Percentiles rank a stretch among this genome's conserved stretches.
phyloP scores from a whole-genome alignment of 2,797 vertebrate genomes.

The Gallirallus australis region DNA sequence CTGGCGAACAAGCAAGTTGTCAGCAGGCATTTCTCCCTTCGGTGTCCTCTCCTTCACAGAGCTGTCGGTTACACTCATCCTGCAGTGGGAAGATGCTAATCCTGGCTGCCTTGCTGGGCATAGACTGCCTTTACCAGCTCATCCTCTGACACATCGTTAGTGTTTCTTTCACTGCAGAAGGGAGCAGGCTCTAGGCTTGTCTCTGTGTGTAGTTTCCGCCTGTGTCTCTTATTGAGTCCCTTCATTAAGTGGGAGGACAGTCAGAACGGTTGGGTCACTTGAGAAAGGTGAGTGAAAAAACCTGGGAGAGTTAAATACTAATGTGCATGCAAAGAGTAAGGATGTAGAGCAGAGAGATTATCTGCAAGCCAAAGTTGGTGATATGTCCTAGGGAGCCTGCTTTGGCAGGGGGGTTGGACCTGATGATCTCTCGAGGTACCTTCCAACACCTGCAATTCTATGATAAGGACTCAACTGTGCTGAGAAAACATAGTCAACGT shows the following conservation, averaged over 20 bases:
- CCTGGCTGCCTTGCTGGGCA: neutral
- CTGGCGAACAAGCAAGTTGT: neutral
- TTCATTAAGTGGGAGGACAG: neutral
- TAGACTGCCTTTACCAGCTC: neutral
- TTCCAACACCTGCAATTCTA: too few relatives aligned
- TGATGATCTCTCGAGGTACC: too few relatives aligned
- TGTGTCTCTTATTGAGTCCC: neutral
- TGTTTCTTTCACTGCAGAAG: neutral
- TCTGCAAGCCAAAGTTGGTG: neutral
- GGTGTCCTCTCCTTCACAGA: neutral
- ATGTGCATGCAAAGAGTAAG: neutral
- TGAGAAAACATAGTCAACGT: neutral
- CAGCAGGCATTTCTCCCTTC: neutral
- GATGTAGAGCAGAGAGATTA: neutral
- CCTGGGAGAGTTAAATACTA: neutral
- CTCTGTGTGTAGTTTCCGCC: neutral
- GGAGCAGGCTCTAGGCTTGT: neutral
- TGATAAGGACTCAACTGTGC: neutral
- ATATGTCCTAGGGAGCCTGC: too few relatives aligned
- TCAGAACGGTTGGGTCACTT: accelerated
- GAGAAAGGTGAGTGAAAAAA: neutral
- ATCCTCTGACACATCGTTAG: accelerated
- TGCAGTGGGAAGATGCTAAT: neutral
- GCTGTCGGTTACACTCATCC: neutral
- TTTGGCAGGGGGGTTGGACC: too few relatives aligned